Evolutionary conservation across 2,797 vertebrate genomes (phyloP), one percentile per base, ranked within the genome.

Genomic region (Australoheros facetus): DNA sequence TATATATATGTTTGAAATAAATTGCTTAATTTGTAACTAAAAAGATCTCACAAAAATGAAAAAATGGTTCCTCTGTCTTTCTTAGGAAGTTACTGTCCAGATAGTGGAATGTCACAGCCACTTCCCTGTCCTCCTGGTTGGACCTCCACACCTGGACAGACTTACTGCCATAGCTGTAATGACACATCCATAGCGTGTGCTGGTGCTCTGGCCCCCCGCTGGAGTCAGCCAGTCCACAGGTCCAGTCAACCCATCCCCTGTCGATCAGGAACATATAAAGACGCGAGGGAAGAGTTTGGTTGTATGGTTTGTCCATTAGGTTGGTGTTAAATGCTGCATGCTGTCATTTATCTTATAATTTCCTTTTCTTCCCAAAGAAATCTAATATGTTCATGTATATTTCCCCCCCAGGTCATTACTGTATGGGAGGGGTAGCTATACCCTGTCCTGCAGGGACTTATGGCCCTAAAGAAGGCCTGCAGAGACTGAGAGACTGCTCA

Each of bases 391-490:
- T 14, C n/a, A 32, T 71, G 21, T 42, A 62, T 78, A 58, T 83
- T 45, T 75, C 72, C 10, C 2, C 26, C 11, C 4, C 28, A 97
- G 97, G 96, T 84, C 90, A 96, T 89, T 97, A 96, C 88, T 97
- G 95, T 79, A 85, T 92, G 17, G 92, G 90, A 71, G 94, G 94
- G 51, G 79, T 91, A 8, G 81, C 89, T 13, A 34, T 88, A 17
- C 94, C 92, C 0, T 97, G 97, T 88, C 96, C 94, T 64, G 92
- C 93, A 32, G 95, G 96, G 79, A 97, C 88, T 54, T 98, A 95
- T 77, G 93, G 95, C 19, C 62, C 89, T 32, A 94, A 90, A 82
- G 95, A 95, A 75, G 95, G 94, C 70, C 55, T 92, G 37, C 91
- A 86, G 69, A 88, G 88, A 66, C 81, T 92, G 79, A 95, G 81